Evolutionary conservation across 2,888 invertebrate species (phyloP).

Genomic region (Erannis defoliaria): DNA sequence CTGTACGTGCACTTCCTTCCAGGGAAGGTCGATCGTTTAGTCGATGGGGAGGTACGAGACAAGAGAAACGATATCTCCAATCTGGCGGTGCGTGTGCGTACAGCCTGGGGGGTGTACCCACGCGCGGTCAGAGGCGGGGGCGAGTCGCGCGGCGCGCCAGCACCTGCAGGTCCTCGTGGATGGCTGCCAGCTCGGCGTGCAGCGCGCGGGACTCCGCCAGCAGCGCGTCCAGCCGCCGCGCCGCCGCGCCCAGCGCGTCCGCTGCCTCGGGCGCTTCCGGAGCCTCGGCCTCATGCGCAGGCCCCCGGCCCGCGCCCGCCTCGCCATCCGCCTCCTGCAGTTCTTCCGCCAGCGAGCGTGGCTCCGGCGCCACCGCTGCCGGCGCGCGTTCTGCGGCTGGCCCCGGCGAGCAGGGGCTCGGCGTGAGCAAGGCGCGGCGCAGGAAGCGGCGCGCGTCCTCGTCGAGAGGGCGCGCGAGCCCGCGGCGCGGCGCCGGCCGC

Average conservation of each 20-base stretch:
- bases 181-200: conserved; percentile 79
- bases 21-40: background rate
- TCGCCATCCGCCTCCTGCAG: conserved; percentile 59
- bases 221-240: conserved; percentile 75
- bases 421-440: conserved; percentile 71
- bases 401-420: conserved; percentile 63
- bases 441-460: conserved; percentile 78
- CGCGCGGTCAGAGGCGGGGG: conserved; percentile 78
- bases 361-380: background rate
- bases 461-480: conserved; percentile 71
- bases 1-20: background rate
- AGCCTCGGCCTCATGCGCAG: too few species aligned
- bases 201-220: conserved; percentile 78
- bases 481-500: conserved; percentile 72
- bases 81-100: conserved; percentile 24
- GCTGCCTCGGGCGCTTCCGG: conserved; percentile 74
- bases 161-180: conserved; percentile 85
- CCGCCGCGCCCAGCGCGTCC: conserved; percentile 69
- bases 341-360: conserved; percentile 48
- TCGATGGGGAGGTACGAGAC: background rate
- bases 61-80: conserved; percentile 1
- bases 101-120: conserved; percentile 46
- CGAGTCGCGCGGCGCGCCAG: conserved; percentile 78
- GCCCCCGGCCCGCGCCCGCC: too few species aligned
- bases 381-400: conserved; percentile 47